Percentiles rank a stretch among this genome's conserved stretches.
Evolutionary conservation across 2,888 invertebrate species (phyloP).

Genomic region (Neoascia interrupta): DNA sequence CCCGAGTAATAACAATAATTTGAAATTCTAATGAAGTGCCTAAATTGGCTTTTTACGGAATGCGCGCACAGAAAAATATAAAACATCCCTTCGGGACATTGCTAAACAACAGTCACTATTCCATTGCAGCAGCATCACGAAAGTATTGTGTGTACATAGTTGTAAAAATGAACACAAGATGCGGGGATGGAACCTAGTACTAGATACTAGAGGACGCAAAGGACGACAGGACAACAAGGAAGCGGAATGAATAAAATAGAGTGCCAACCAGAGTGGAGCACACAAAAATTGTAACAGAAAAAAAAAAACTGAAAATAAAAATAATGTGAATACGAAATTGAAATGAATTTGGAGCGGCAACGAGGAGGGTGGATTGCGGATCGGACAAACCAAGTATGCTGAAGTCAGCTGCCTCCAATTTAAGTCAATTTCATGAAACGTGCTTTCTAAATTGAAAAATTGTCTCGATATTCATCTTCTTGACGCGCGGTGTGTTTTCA

Average conservation of each 20-base stretch:
- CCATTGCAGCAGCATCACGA: slow-evolving; percentile 13
- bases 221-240: neutral
- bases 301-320: neutral
- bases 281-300: neutral
- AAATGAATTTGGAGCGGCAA: slow-evolving; percentile 58
- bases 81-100: slow-evolving; percentile 15
- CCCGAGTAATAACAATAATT: slow-evolving; percentile 40
- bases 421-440: slow-evolving; percentile 64
- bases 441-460: slow-evolving; percentile 67
- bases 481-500: slow-evolving; percentile 58
- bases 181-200: neutral
- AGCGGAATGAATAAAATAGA: slow-evolving; percentile 62
- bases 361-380: neutral
- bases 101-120: neutral
- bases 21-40: slow-evolving; percentile 66
- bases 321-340: slow-evolving; percentile 46
- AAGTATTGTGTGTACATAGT: slow-evolving; percentile 18
- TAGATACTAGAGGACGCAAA: no score
- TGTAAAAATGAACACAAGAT: slow-evolving; percentile 18
- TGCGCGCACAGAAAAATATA: slow-evolving; percentile 11
- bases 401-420: slow-evolving; percentile 67
- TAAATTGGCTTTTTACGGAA: slow-evolving; percentile 47
- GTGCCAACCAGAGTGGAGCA: slow-evolving; percentile 38
- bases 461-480: slow-evolving; percentile 67
- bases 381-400: slow-evolving; percentile 22